These are phyloP conservation scores for Meloidogyne floridensis DNA, from an alignment of 1,140 invertebrate genomes.

Conservation along the genomic window DNA sequence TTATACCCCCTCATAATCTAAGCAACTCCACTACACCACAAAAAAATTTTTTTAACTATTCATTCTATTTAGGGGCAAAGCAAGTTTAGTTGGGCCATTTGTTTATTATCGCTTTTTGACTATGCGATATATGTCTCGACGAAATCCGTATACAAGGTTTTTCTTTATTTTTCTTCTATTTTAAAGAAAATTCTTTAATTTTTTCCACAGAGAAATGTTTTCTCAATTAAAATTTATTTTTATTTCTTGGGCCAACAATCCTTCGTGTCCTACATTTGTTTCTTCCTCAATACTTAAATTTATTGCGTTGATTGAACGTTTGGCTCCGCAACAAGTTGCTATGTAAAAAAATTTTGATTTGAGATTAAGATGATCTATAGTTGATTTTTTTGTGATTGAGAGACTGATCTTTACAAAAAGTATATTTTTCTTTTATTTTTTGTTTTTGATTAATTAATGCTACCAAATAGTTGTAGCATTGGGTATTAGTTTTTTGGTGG, in stretches of 20 bases:
- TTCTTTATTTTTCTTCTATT: background rate
- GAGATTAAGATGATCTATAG: no score
- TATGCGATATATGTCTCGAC: slow-evolving; percentile 82
- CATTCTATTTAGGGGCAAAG: slow-evolving; percentile 23
- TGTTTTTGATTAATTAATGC: no score
- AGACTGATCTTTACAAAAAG: no score
- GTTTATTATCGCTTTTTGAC: slow-evolving; percentile 89
- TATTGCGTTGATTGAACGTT: slow-evolving; percentile 42
- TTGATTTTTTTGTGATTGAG: no score
- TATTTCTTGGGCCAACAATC: slow-evolving; percentile 34
- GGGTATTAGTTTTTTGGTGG: no score
- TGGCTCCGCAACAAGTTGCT: slow-evolving; percentile 35
- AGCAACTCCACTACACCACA: no score
- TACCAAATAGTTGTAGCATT: no score
- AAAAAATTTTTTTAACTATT: background rate
- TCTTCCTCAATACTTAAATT: slow-evolving; percentile 37
- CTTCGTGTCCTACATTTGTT: slow-evolving; percentile 40
- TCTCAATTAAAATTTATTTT: slow-evolving; percentile 34
- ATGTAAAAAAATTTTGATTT: background rate
- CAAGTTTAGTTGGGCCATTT: slow-evolving; percentile 74
- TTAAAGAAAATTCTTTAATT: background rate
- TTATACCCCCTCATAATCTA: no score
- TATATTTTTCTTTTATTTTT: no score
- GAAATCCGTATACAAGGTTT: slow-evolving; percentile 85
- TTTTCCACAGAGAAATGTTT: slow-evolving; percentile 36